Evolutionary conservation across 2,888 invertebrate species (phyloP).

Genomic region (Epirrhoe tristata): DNA sequence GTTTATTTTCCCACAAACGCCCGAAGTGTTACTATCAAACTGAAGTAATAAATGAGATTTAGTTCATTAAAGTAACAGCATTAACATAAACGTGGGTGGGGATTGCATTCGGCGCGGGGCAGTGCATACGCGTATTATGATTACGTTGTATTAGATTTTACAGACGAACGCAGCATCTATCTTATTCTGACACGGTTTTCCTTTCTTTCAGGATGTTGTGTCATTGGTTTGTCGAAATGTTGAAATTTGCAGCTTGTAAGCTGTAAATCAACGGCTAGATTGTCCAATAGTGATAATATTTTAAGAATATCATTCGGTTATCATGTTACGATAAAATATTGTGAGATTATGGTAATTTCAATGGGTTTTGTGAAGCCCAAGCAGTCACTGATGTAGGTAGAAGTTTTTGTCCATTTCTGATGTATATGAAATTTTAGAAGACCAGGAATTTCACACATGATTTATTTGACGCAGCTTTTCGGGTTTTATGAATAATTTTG

Average conservation of each 20-base stretch:
- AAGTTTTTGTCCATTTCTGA: constrained; percentile 29
- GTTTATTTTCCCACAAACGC: constrained; percentile 69
- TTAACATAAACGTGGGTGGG: constrained; percentile 70
- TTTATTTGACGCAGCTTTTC: constrained; percentile 24
- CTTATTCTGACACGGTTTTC: constrained; percentile 26
- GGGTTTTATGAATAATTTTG: constrained; percentile 21
- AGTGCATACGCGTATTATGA: constrained; percentile 44
- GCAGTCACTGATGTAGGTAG: constrained; percentile 33
- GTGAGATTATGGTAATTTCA: constrained; percentile 57
- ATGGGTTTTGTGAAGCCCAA: constrained; percentile 41
- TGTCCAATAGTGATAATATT: constrained; percentile 46
- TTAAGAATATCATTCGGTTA: constrained; percentile 47
- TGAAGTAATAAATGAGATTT: constrained; percentile 68
- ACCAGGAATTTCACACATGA: constrained; percentile 24
- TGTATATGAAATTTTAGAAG: constrained; percentile 35
- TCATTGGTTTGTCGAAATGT: constrained; percentile 25
- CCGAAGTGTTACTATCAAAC: constrained; percentile 59
- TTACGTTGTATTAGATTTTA: constrained; percentile 43
- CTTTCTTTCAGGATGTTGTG: constrained; percentile 29
- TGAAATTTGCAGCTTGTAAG: constrained; percentile 16
- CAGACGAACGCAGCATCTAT: constrained; percentile 22
- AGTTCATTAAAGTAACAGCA: constrained; percentile 62
- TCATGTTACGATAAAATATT: constrained; percentile 56
- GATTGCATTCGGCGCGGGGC: constrained; percentile 48
- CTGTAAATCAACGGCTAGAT: constrained; percentile 39